Conservation (phyloP, 2,113 vertebrate genomes). For the Datnioides undecimradiatus region DNA sequence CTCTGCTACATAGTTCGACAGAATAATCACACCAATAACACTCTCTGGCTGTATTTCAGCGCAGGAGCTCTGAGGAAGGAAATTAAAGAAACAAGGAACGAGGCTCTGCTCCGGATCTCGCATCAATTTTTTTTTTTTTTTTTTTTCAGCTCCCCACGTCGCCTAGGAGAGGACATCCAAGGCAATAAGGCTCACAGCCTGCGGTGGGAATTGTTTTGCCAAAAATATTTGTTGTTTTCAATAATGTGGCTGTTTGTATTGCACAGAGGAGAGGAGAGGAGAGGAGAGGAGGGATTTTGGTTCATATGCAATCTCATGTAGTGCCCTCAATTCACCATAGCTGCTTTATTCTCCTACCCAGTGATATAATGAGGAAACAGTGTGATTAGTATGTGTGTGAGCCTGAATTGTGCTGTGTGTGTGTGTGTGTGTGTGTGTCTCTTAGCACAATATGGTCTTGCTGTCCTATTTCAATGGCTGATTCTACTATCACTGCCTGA, state of each 20-base stretch:
- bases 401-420: constrained; percentile 28
- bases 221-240: constrained; percentile 72
- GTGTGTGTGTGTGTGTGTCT: constrained; percentile 35
- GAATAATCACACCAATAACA: constrained; percentile 64
- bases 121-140: constrained; percentile 23
- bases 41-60: constrained; percentile 44
- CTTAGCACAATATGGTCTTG: constrained; percentile 9
- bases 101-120: constrained; percentile 32
- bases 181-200: constrained; percentile 60
- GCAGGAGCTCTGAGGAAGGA: constrained; percentile 57
- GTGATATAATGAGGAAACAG: constrained; percentile 29
- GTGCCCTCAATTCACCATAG: constrained; percentile 53
- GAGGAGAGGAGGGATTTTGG: constrained; percentile 14
- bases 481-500: constrained; percentile 21
- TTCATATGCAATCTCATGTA: constrained; percentile 41
- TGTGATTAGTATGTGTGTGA: constrained; percentile 49
- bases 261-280: constrained; percentile 21
- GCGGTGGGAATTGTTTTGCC: constrained; percentile 58
- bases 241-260: constrained; percentile 61
- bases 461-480: constrained; percentile 15
- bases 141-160: neutral
- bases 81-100: constrained; percentile 52
- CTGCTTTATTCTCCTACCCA: constrained; percentile 27
- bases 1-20: constrained; percentile 28
- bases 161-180: constrained; percentile 50